Percentiles rank a stretch among this genome's conserved stretches.
These are phyloP conservation scores for Dryobates pubescens DNA, from an alignment of 2,797 vertebrate genomes.

Conservation along the genomic window DNA sequence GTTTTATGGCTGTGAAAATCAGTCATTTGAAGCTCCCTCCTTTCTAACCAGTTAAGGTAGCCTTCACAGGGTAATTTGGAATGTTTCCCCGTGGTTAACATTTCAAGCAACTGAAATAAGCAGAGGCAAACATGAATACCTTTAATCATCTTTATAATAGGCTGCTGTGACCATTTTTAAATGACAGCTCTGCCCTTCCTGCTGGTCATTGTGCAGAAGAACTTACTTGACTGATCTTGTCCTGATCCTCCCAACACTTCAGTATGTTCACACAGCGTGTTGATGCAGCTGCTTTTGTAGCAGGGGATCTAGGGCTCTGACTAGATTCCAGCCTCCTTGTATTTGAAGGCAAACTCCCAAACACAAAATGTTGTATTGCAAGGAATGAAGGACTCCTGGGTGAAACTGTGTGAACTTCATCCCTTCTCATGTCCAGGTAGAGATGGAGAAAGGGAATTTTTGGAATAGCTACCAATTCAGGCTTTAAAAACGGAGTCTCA, in stretches of 20 bases:
- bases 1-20: not conserved
- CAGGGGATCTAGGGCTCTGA: not conserved
- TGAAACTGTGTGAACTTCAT: not conserved
- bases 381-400: not conserved
- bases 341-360: not conserved
- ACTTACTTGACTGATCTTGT: not conserved
- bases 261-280: not conserved
- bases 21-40: not conserved
- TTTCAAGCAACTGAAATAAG: not conserved
- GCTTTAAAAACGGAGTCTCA: not conserved
- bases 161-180: not conserved
- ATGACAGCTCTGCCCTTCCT: not conserved
- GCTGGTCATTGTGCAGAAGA: not conserved
- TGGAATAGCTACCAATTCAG: not conserved
- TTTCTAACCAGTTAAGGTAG: not conserved
- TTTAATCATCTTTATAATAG: not conserved
- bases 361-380: not conserved
- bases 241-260: not conserved
- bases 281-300: not conserved
- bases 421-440: not conserved
- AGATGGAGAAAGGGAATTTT: not conserved
- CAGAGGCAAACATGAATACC: not conserved
- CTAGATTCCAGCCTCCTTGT: not conserved
- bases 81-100: not conserved
- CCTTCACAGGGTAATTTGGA: not conserved